Evolutionary conservation across 1,140 invertebrate species (phyloP), one percentile per base, ranked within the genome.

Genomic region (Brachionus paranguensis): DNA sequence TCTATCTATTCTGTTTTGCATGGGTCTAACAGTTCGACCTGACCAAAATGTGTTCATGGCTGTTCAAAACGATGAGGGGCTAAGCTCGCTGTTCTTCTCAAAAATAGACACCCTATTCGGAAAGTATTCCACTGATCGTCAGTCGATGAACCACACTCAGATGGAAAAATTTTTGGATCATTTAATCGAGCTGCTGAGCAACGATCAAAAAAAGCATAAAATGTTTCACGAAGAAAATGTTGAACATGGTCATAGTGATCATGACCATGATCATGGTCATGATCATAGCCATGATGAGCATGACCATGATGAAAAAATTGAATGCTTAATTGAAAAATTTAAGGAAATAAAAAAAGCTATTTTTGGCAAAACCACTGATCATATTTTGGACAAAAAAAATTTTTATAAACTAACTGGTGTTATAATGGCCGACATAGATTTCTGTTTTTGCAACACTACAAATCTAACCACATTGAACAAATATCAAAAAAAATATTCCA

Each of bases 351-450:
- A 76, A 76, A 53, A 50, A 24, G 8, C 50, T 7, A 76, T 11
- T 20, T 72, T 72, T 12, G 33, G 17, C n/a, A 72, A 72, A 76
- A 27, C 14, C 10, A n/a, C 20, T 12, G 10, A 50, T 50, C 43
- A 76, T 24, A 29, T 29, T 17, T 43, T 74, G 27, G 43, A 47
- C 47, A 76, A 47, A 33, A 12, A 8, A 1, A 33, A 76, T 11
- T 76, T 76, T 33, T 50, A 50, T 50, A 76, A 76, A 27, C 8
- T 76, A 11, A 50, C 72, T 50, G 45, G 72, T 33, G 45, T 76
- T 14, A 76, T 76, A 14, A 76, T 76, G 41, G 72, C 72, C 24
- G 72, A 76, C 27, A 50, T 76, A 24, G 72, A 76, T 76, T 50
- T 12, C 33, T 76, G 72, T 29, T 76, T 50, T 76, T 76, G 72